Percentiles rank a stretch among this genome's conserved stretches.
phyloP scores from a whole-genome alignment of 2,888 invertebrate genomes.

The Saturnia pavonia region DNA sequence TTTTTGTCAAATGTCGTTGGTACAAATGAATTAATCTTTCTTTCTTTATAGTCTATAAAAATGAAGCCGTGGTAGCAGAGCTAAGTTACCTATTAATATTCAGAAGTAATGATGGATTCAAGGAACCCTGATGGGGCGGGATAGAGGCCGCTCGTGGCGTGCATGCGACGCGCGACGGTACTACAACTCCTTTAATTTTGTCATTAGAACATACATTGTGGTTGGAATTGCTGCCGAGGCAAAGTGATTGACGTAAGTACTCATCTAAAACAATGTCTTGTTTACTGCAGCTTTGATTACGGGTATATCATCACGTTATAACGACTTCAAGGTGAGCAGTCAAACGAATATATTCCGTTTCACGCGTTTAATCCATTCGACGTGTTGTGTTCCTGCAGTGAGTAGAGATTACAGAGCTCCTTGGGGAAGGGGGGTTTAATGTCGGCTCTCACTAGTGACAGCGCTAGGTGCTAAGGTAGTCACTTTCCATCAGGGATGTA shows the following conservation, averaged over 20 bases:
- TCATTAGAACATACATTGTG: conserved; percentile 8
- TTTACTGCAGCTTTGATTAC: background rate
- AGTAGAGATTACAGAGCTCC: too few species aligned
- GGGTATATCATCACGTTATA: background rate
- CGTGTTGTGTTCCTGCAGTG: too few species aligned
- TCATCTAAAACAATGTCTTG: background rate
- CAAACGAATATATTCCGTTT: background rate
- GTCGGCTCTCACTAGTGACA: too few species aligned
- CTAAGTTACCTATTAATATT: background rate
- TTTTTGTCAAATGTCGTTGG: too few species aligned
- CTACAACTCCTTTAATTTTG: background rate
- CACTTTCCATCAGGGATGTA: too few species aligned
- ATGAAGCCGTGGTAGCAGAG: too few species aligned
- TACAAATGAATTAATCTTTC: too few species aligned
- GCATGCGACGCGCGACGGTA: background rate
- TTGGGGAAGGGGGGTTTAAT: too few species aligned
- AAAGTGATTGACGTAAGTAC: background rate
- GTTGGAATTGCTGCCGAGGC: background rate
- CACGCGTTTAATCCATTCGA: too few species aligned
- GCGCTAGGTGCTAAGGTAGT: too few species aligned
- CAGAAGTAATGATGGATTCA: background rate
- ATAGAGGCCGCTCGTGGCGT: background rate
- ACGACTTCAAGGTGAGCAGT: background rate
- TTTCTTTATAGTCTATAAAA: too few species aligned
- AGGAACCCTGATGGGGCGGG: background rate